Percentiles rank a stretch among this genome's conserved stretches.
Conservation (phyloP, 2,797 vertebrate species). For the Tenualosa ilisha region DNA sequence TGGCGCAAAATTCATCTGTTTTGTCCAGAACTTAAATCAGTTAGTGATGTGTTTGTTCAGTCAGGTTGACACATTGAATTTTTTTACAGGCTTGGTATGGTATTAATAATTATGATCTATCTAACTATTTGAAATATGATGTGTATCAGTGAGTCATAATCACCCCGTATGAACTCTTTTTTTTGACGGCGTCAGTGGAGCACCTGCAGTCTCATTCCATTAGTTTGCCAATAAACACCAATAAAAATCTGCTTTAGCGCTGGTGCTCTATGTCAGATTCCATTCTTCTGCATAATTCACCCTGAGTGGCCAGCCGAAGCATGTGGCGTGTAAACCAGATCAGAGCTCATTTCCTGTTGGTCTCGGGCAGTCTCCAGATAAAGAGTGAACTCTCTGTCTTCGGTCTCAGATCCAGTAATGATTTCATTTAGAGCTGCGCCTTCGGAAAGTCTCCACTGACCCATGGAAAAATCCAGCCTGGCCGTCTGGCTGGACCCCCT, state of each 20-base stretch:
- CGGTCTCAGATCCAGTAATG: conserved; percentile 16
- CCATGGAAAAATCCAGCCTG: conserved; percentile 23
- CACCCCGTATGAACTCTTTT: conserved; percentile 8
- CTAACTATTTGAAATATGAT: background rate
- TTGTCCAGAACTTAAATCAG: background rate
- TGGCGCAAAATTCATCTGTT: background rate
- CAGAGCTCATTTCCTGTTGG: conserved; percentile 23
- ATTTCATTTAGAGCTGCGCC: conserved; percentile 19
- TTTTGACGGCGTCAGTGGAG: background rate
- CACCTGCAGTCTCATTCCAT: conserved; percentile 3
- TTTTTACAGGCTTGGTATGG: background rate
- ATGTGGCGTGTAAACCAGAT: conserved; percentile 23
- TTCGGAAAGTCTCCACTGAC: conserved; percentile 24
- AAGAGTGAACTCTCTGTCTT: conserved; percentile 21
- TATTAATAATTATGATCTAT: background rate
- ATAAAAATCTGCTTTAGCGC: background rate
- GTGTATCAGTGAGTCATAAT: background rate
- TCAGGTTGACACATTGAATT: background rate
- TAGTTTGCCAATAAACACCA: background rate
- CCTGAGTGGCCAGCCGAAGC: background rate
- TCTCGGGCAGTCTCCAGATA: conserved; percentile 13
- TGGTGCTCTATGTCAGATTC: conserved; percentile 14
- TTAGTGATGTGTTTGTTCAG: background rate
- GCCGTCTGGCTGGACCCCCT: background rate
- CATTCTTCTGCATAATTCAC: conserved; percentile 10